Base-by-base conservation (phyloP, 2,888 invertebrate species). In the Octodonta nipae region DNA sequence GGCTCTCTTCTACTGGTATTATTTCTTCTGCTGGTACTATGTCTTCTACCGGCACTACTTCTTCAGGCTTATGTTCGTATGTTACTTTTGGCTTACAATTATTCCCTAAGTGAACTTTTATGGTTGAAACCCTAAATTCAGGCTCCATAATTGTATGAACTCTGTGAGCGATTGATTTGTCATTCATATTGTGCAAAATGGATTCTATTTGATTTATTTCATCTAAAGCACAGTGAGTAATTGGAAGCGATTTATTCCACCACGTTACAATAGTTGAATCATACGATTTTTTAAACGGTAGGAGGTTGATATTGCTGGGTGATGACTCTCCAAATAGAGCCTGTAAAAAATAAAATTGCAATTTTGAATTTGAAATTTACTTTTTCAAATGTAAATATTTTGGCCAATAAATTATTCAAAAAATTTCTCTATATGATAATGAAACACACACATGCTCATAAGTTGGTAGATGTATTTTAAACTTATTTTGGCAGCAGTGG, bases 191-290 rank as follows among this genome's bases (percentile, higher is more conserved):
- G 14, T 82, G 73, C 40, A 86, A 71, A 47, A 81, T 69, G 32
- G 71, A 71, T 35, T 85, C 71, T 1, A 89, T 63, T 32, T 70
- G 68, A 7, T 73, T 73, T 37, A 92, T 81, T 49, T 83, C 79
- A 26, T 75, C 71, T 41, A 79, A 71, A 0, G 88, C 84, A 58
- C 92, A 93, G 30, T 70, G 63, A 41, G 73, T 70, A 43, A 73
- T 71, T 13, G 79, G 72, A 25, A 88, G 55, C 14, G 84, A 79
- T 26, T 78, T 79, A 60, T 93, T 93, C 58, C 81, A 75, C 73
- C 83, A 83, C 38, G 75, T 75, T 26, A 83, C 73, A 38, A 79
- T 71, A 8, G 79, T 78, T 13, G 78, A 74, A 25, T 74, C 75
- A 35, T 69, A 65, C 2, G 68, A 66, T 36, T 69, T 65, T 2